Evolutionary conservation across 2,888 invertebrate species (phyloP), one percentile per base, ranked within the genome.

Genomic region (Bruchidius siliquastri): DNA sequence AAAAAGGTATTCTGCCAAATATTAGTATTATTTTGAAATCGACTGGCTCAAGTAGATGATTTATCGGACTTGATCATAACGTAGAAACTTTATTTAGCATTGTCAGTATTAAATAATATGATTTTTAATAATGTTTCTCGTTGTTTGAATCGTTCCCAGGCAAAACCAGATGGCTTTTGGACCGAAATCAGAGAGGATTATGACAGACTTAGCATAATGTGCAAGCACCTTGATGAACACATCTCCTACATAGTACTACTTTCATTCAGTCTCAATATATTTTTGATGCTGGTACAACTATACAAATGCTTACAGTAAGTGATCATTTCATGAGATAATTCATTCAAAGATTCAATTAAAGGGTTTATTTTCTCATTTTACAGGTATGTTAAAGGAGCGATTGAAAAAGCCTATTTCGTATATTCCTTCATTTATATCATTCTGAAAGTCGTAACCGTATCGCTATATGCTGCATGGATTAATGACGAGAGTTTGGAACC

Each of bases 351-450:
- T n/a, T n/a, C n/a, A n/a, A n/a, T n/a, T n/a, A n/a, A n/a, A n/a
- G n/a, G n/a, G n/a, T n/a, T n/a, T n/a, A n/a, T n/a, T n/a, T n/a
- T n/a, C n/a, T n/a, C n/a, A n/a, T 22, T 32, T 30, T 26, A 18
- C 21, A 76, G 76, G 71, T 13, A 20, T 21, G 74, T 67, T 30
- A 67, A 67, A 21, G 78, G 80, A 49, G 73, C 76, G 49, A 71
- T 83, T 6, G 81, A 82, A 74, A 79, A 80, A 67, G 67, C 82
- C 4, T 84, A 84, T 72, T 84, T 83, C 70, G 81, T 81, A 72
- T 80, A 79, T 74, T 84, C 83, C 0, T 82, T 85, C 74, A 88
- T 90, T 8, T 81, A 83, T 70, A 70, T 85, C 70, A 80, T 85
- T 70, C 73, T 81, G 22, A 80, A 83, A 70, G 83, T 83, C 0